Base-by-base conservation (phyloP, 2,888 invertebrate species). In the Drosophila pseudotakahashii region DNA sequence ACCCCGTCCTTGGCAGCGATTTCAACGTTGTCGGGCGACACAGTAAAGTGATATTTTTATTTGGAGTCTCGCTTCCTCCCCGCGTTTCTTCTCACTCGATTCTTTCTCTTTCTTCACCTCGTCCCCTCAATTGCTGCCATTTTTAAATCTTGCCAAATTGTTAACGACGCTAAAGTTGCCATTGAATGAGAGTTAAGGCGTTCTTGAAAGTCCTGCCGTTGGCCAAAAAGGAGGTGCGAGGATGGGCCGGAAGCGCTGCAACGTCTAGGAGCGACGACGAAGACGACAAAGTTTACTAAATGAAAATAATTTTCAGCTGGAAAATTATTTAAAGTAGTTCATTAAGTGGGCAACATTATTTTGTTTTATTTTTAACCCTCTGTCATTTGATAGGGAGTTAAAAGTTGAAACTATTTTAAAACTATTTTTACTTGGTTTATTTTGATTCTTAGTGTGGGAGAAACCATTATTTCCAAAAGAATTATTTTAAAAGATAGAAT, bases 111-210 rank as follows among this genome's bases (percentile, higher is more conserved):
- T 26, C 61, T 42, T 39, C 62, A 48, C 61, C 62, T 50, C 60
- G 42, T 59, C 36, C 37, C 70, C 67, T 52, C 67, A 59, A 59
- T 63, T 64, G 69, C 58, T 70, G 72, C 70, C 88, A 81, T 85
- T 82, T 88, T 85, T 88, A 82, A 83, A 83, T 86, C 83, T 86
- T 88, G 83, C 88, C 83, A 86, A 83, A 88, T 88, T 88, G 83
- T 88, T 88, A 83, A 82, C 83, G 83, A 86, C 82, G 83, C 80
- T 77, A 82, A 83, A 83, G 83, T 83, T 82, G 88, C 82, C 72
- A 67, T 78, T 74, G 81, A 71, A 80, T 64, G 63, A 57, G 64
- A 73, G 69, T 39, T 60, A 71, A 48, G 72, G 69, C 72, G 42
- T 36, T 53, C 61, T 32, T 37, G 41, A 61, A 61, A 67, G 44